Percentiles rank a stretch among this genome's conserved stretches.
These are phyloP conservation scores for Danio rerio DNA, from an alignment of 2,113 vertebrate species.

Conservation along the genomic window GRCz12tu NC_133195.1:37981001-37981500, in stretches of 20 bases:
- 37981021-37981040: constrained; percentile 89
- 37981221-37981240: constrained; percentile 11
- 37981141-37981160: constrained; percentile 89
- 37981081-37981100: constrained; percentile 92
- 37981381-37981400: too few relatives aligned
- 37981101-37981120: constrained; percentile 93
- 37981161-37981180: constrained; percentile 78
- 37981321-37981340: background rate
- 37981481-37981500: too few relatives aligned
- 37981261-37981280: constrained; percentile 6
- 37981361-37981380: too few relatives aligned
- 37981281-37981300: background rate
- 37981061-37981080: constrained; percentile 84
- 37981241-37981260: background rate
- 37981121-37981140: constrained; percentile 92
- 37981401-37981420: too few relatives aligned
- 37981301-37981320: background rate
- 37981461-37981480: too few relatives aligned
- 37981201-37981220: constrained; percentile 10
- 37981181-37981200: background rate
- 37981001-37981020: constrained; percentile 93
- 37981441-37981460: too few relatives aligned
- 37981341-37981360: background rate
- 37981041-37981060: constrained; percentile 76
- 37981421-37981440: too few relatives aligned